phyloP scores from a whole-genome alignment of 1,140 invertebrate species.

The Mizuhopecten yessoensis region DNA sequence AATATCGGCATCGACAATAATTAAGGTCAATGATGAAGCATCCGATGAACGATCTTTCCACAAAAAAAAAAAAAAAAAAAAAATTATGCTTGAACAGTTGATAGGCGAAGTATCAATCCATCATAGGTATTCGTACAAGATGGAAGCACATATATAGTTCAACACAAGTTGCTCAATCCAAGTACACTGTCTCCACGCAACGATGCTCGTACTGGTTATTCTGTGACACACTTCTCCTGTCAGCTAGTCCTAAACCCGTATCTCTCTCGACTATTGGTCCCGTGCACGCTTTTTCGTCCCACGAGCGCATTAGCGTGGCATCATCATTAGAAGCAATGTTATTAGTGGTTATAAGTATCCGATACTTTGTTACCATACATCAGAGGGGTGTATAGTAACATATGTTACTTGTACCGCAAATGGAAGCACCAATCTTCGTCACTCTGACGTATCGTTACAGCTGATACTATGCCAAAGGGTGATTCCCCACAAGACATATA shows the following conservation, averaged over 20 bases:
- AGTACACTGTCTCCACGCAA: not conserved
- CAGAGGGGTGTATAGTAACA: too few species aligned
- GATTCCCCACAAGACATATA: not conserved
- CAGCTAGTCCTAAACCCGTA: not conserved
- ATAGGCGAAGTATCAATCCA: too few species aligned
- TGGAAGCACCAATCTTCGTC: too few species aligned
- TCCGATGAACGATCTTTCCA: too few species aligned
- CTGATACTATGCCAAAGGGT: not conserved
- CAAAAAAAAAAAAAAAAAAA: too few species aligned
- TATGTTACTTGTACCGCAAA: too few species aligned
- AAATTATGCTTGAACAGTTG: too few species aligned
- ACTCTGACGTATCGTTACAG: too few species aligned
- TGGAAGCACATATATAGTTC: too few species aligned
- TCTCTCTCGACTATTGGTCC: not conserved
- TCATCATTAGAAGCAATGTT: not conserved
- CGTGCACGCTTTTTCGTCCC: not conserved
- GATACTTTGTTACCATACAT: too few species aligned
- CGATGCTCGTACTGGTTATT: not conserved
- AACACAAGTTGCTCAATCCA: too few species aligned
- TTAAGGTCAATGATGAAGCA: not conserved
- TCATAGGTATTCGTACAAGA: too few species aligned
- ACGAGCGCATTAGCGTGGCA: not conserved
- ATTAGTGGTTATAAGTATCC: not conserved
- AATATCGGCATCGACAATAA: not conserved
- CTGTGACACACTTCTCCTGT: not conserved